phyloP scores from a whole-genome alignment of 2,888 invertebrate species.

The Tinea trinotella region DNA sequence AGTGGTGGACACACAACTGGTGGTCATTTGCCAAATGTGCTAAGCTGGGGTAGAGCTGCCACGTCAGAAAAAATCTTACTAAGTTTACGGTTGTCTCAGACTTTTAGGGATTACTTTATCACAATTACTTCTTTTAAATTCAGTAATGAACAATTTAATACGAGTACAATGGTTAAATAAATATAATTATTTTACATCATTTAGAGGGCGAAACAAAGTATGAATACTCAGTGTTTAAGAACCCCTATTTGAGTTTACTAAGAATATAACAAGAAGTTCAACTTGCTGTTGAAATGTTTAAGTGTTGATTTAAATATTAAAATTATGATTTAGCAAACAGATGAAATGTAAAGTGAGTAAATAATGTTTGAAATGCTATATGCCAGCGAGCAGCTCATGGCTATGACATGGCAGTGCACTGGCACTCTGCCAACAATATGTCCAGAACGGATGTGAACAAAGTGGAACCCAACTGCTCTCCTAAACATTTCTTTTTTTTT shows the following conservation, averaged over 20 bases:
- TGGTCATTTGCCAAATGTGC: too few species aligned
- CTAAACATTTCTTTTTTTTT: conserved; percentile 1
- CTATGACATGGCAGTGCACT: conserved; percentile 5
- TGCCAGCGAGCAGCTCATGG: not conserved
- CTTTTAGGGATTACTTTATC: too few species aligned
- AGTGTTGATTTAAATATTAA: conserved; percentile 9
- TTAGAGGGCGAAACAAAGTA: too few species aligned
- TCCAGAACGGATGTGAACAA: conserved; percentile 39
- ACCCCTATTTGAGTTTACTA: conserved; percentile 2
- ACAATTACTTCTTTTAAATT: too few species aligned
- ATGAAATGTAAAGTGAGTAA: conserved; percentile 4
- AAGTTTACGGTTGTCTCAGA: too few species aligned
- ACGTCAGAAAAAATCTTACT: too few species aligned
- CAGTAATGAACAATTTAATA: too few species aligned
- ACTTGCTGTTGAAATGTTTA: conserved; percentile 3
- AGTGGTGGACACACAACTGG: too few species aligned
- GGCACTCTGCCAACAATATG: conserved; percentile 41
- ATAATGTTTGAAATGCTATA: conserved; percentile 4
- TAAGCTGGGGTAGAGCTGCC: too few species aligned
- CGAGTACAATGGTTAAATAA: too few species aligned
- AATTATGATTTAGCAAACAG: conserved; percentile 10
- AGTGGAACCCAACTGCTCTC: conserved; percentile 26
- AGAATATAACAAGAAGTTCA: not conserved
- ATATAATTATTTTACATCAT: too few species aligned
- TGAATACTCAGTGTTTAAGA: not conserved